Evolutionary conservation across 2,888 invertebrate species (phyloP).

Genomic region (Pemphredon lugubris): DNA sequence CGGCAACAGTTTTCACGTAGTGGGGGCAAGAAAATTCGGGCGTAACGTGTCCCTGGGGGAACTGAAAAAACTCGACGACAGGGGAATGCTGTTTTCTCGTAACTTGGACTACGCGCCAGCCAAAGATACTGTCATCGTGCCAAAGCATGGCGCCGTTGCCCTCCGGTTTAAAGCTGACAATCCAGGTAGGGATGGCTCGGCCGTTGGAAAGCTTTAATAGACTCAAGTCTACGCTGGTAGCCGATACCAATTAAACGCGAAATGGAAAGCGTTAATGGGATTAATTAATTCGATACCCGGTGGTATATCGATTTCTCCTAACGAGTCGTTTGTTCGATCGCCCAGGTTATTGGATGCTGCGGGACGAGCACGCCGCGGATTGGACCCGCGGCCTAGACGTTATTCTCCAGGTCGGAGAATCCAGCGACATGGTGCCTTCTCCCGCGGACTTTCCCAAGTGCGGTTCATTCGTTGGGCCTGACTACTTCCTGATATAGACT

Average conservation of each 20-base stretch:
- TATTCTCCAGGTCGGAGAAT: slow-evolving; percentile 87
- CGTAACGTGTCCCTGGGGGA: slow-evolving; percentile 82
- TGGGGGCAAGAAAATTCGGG: slow-evolving; percentile 84
- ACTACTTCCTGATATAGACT: slow-evolving; percentile 86
- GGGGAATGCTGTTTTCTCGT: slow-evolving; percentile 83
- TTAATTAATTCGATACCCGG: background rate
- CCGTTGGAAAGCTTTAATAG: background rate
- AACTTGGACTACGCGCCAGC: slow-evolving; percentile 85
- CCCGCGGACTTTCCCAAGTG: slow-evolving; percentile 90
- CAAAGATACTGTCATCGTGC: slow-evolving; percentile 89
- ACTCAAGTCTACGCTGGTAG: background rate
- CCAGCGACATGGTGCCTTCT: slow-evolving; percentile 85
- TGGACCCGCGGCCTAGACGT: slow-evolving; percentile 90
- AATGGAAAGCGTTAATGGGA: background rate
- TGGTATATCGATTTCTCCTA: background rate
- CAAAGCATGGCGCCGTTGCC: slow-evolving; percentile 87
- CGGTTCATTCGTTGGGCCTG: slow-evolving; percentile 89
- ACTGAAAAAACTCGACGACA: slow-evolving; percentile 84
- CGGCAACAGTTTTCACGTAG: slow-evolving; percentile 88
- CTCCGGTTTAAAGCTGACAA: slow-evolving; percentile 89
- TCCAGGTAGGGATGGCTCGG: slow-evolving; percentile 82
- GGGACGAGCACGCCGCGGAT: slow-evolving; percentile 88
- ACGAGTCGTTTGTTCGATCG: background rate
- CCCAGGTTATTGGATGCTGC: slow-evolving; percentile 90
- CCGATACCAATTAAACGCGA: background rate